Base-by-base conservation (phyloP, 2,888 invertebrate species). In the Dascillus cervinus region DNA sequence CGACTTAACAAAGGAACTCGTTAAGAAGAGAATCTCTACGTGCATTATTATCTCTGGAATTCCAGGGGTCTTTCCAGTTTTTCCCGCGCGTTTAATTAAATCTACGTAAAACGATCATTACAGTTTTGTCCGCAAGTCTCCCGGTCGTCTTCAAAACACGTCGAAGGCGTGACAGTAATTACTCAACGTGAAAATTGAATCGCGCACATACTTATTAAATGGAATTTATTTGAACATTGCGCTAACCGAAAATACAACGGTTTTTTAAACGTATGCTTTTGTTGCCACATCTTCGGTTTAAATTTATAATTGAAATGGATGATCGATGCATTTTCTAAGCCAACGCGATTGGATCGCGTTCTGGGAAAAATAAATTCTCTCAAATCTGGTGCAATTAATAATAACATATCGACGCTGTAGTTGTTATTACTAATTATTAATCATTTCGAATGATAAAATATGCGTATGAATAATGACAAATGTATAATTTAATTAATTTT, bases 101-200 rank as follows among this genome's bases (percentile, higher is more conserved):
- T 22, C 14, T 23, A 27, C 23, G 27, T 31, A 26, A n/a, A 33
- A 30, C 24, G 24, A 27, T 36, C 32, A 27, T 33, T 32, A 30
- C 23, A 22, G 29, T 26, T 27, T 31, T 31, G 27, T 43, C 35
- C 26, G 15, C 34, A 32, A 37, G 26, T 37, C 40, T 39, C 32
- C 34, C 47, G 36, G 46, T 39, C 39, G 39, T 32, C 40, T 30
- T 34, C 25, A 29, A 26, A 29, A 26, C 32, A 34, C 41, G 34
- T 37, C 37, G 39, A n/a, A n/a, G 43, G 47, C 53, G 49, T 52
- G 53, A 47, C 53, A 49, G 45, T 42, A 52, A 50, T 54, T 49
- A 49, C 49, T 55, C 56, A 54, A 53, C 46, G 50, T 53, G 56
- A 55, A 57, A 56, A 57, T 57, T 55, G 54, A 57, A 57, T 57